Conservation (phyloP, 2,797 vertebrate species). For the Ispidina picta region DNA sequence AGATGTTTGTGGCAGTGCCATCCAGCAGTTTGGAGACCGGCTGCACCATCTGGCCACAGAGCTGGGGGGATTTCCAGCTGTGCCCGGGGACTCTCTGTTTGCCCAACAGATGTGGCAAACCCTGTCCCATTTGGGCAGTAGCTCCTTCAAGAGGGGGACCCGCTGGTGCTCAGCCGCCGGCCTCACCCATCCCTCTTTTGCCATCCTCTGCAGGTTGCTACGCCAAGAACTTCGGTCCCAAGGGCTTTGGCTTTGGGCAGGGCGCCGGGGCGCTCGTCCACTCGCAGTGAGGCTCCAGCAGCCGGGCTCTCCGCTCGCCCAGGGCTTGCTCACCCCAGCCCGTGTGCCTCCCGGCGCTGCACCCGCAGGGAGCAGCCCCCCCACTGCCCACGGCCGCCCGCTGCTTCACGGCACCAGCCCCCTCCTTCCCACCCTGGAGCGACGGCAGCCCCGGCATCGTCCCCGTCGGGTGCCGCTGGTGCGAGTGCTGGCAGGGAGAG, state of each 20-base stretch:
- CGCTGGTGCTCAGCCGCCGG: accelerated
- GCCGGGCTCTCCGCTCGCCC: neutral
- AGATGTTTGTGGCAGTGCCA: neutral
- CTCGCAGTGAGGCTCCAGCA: conserved; percentile 81
- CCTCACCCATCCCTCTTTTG: neutral
- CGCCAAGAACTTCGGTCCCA: conserved; percentile 95
- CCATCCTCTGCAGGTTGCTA: conserved; percentile 85
- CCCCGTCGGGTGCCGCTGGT: neutral
- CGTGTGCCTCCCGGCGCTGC: neutral
- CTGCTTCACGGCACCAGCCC: conserved; percentile 14
- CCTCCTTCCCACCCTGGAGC: neutral
- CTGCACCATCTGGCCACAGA: neutral
- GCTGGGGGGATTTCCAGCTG: neutral
- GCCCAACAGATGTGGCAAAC: neutral
- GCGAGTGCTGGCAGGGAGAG: neutral
- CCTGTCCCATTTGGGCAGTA: neutral
- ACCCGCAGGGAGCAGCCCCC: neutral
- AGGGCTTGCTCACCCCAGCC: neutral
- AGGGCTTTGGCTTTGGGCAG: conserved; percentile 96
- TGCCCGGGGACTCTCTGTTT: neutral
- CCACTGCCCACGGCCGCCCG: neutral
- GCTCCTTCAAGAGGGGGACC: neutral
- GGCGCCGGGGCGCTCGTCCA: conserved; percentile 93
- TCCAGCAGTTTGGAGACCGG: neutral
- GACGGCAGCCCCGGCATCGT: neutral